phyloP scores from a whole-genome alignment of 1,140 invertebrate species.

The Brachionus asplanchnoidis region DNA sequence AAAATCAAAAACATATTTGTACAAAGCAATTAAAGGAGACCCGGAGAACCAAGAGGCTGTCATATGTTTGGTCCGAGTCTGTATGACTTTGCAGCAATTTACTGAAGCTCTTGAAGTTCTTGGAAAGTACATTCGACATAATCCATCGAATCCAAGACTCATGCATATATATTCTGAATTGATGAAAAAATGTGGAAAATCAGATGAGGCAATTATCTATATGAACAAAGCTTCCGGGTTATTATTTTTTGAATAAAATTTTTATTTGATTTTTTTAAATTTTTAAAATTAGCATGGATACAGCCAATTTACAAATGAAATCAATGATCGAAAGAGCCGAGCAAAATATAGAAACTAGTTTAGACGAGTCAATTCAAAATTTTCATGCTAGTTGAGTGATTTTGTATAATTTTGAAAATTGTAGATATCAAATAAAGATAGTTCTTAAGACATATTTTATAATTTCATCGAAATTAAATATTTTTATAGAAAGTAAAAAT shows the following conservation, averaged over 20 bases:
- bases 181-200: slow-evolving; percentile 39
- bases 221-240: slow-evolving; percentile 40
- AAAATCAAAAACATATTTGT: slow-evolving; percentile 38
- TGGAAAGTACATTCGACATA: slow-evolving; percentile 27
- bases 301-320: slow-evolving; percentile 26
- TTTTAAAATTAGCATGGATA: slow-evolving; percentile 3
- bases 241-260: neutral
- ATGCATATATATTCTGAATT: slow-evolving; percentile 40
- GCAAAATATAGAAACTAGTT: slow-evolving; percentile 38
- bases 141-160: slow-evolving; percentile 17
- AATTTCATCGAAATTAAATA: neutral
- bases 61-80: slow-evolving; percentile 24
- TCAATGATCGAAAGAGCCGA: slow-evolving; percentile 36
- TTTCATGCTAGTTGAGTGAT: slow-evolving; percentile 21
- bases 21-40: slow-evolving; percentile 39
- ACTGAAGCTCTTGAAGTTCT: slow-evolving; percentile 34
- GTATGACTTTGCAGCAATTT: slow-evolving; percentile 41
- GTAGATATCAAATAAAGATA: neutral
- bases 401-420: slow-evolving; percentile 24
- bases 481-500: too few relatives aligned
- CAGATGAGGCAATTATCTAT: slow-evolving; percentile 35
- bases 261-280: neutral
- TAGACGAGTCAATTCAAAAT: slow-evolving; percentile 34
- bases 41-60: slow-evolving; percentile 34
- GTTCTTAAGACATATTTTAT: neutral